phyloP scores from a whole-genome alignment of 2,797 vertebrate species.

The Anomalospiza imberbis region DNA sequence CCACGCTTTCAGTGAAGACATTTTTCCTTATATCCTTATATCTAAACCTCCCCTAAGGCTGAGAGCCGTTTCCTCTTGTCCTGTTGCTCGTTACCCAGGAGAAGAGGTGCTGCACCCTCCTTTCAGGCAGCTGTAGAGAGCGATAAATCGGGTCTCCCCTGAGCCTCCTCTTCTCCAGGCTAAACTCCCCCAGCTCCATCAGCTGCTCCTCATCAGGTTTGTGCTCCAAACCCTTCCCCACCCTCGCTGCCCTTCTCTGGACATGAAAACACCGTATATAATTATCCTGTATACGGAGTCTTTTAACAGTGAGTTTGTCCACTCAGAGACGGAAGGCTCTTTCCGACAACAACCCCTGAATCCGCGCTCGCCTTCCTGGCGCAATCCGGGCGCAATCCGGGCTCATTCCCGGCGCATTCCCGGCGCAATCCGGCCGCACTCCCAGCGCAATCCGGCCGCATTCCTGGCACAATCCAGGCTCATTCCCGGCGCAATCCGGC shows the following conservation, averaged over 20 bases:
- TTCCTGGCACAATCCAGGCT: fast-evolving
- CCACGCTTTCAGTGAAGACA: background rate
- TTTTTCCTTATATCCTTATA: background rate
- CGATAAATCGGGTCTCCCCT: fast-evolving
- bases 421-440: fast-evolving
- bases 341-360: background rate
- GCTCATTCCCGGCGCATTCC: fast-evolving
- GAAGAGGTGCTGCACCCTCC: background rate
- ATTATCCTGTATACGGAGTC: background rate
- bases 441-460: background rate
- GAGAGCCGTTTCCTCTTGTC: background rate
- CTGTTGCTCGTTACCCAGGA: background rate
- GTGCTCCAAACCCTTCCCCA: background rate
- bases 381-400: background rate
- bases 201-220: too few relatives aligned
- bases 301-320: background rate
- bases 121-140: background rate
- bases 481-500: too few relatives aligned
- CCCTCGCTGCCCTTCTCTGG: background rate
- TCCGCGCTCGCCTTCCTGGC: fast-evolving
- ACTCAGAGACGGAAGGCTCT: too few relatives aligned
- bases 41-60: background rate
- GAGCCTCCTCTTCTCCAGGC: background rate
- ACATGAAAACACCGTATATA: background rate
- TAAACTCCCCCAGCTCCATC: background rate